Evolutionary conservation across 64 coral and sea anemone genomes (phyloP).

Genomic region (Porites lutea): DNA sequence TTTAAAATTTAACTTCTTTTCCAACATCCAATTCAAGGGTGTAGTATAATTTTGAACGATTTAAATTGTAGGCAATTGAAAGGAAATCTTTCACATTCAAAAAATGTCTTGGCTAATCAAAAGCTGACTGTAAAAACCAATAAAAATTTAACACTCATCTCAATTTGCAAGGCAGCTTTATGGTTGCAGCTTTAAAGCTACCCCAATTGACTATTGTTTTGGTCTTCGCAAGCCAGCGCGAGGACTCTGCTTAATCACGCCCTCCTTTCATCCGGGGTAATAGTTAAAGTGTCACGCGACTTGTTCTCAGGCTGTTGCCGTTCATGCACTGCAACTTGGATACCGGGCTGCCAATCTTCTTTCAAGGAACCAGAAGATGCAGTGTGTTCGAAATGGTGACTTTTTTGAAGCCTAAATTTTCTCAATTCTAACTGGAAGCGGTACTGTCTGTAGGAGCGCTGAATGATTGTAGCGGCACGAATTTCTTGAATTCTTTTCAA

Average conservation of each 20-base stretch:
- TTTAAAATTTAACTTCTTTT: background rate
- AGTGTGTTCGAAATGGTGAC: background rate
- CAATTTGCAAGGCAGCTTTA: too few relatives aligned
- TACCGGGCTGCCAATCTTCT: background rate
- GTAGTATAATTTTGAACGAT: background rate
- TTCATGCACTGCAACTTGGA: background rate
- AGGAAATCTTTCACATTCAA: background rate
- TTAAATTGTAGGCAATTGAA: background rate
- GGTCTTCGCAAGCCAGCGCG: background rate
- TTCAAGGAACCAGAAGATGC: background rate
- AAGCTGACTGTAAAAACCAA: too few relatives aligned
- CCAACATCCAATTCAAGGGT: background rate
- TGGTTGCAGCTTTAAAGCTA: too few relatives aligned
- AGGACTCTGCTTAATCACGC: background rate
- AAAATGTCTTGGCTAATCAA: too few relatives aligned
- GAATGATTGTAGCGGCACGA: conserved; percentile 78
- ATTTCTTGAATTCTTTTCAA: conserved; percentile 86
- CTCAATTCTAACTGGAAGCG: conserved; percentile 69
- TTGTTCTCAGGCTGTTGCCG: background rate
- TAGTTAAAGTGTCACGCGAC: background rate
- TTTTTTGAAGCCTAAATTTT: conserved; percentile 47
- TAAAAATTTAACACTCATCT: too few relatives aligned
- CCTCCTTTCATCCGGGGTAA: background rate
- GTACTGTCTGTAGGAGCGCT: conserved; percentile 76
- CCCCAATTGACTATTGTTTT: background rate